Base-by-base conservation (phyloP, 2,113 vertebrate species). In the Hyaena hyaena region DNA sequence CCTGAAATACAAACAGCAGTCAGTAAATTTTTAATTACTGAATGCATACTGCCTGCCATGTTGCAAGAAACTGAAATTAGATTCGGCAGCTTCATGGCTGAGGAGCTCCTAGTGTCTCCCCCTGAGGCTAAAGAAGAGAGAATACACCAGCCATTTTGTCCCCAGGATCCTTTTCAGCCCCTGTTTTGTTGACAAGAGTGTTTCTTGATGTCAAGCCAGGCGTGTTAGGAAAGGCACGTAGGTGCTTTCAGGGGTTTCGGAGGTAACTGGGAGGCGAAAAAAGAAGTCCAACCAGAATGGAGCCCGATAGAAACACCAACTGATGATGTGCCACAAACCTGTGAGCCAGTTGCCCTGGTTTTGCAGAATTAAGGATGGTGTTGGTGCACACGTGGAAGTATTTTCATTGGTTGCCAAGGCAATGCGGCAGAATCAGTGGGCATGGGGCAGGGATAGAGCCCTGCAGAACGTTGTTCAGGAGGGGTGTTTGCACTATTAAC, bases 391-490 rank as follows among this genome's bases (percentile, higher is more conserved):
- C 96, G 90, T 73, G 39, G 85, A 96, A 97, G 98, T 97, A 97
- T 97, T 98, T 98, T 97, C 97, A 98, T 97, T 98, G 97, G 99
- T 99, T 98, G 96, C 98, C 98, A 99, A 98, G 98, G 98, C 97
- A 95, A 98, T 98, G 98, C 90, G 68, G 98, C 98, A 98, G 98
- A 97, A 93, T 98, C 96, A 94, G 93, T 93, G 97, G 95, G 98
- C 92, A 45, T 82, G 66, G 93, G 97, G 83, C 98, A 98, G 95
- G 98, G 98, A 98, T 96, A 98, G 98, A 97, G 88, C 45, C 68
- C 90, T 88, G 39, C 65, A 96, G 97, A 79, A 92, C 84, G n/a
- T 12, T 69, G 80, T 92, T 90, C 96, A 81, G 73, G 0, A 66
- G 61, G 66, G 23, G 4, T 66, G 76, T 61, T 97, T 97, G 77